A percentile compares a stretch with the other conserved stretches of the same genome.
phyloP scores from a whole-genome alignment of 1,140 invertebrate genomes.

The Brachionus paranguensis region DNA sequence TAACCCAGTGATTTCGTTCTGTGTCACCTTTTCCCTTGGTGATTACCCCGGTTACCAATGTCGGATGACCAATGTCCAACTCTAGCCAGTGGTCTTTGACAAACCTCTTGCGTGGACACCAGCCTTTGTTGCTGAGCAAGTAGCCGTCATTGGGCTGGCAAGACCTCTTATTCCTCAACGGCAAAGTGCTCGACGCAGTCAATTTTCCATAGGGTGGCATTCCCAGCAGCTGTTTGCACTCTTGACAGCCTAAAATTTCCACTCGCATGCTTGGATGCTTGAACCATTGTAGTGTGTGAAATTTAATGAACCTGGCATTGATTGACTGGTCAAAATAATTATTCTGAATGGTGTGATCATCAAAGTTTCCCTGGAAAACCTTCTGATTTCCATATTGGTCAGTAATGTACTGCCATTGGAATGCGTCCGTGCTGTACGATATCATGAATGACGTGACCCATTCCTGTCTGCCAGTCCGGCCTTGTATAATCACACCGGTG shows the following conservation, averaged over 20 bases:
- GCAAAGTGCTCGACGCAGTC: conserved; percentile 55
- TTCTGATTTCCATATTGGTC: conserved; percentile 58
- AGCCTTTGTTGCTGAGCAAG: conserved; percentile 59
- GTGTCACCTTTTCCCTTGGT: conserved; percentile 61
- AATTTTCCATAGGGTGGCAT: conserved; percentile 59
- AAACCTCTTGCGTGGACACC: conserved; percentile 60
- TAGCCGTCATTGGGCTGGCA: conserved; percentile 60
- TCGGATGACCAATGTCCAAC: conserved; percentile 60
- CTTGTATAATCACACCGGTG: conserved; percentile 59
- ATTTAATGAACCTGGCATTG: conserved; percentile 58
- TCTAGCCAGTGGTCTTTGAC: conserved; percentile 61
- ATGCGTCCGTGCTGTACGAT: conserved; percentile 59
- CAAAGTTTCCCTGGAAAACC: conserved; percentile 58
- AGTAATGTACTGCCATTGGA: conserved; percentile 57
- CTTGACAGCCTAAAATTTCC: conserved; percentile 61
- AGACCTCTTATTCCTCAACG: conserved; percentile 55
- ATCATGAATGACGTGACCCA: conserved; percentile 59
- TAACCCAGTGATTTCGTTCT: conserved; percentile 59
- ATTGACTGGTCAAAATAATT: conserved; percentile 58
- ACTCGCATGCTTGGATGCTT: conserved; percentile 59
- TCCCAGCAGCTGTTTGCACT: conserved; percentile 59
- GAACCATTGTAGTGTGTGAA: conserved; percentile 59
- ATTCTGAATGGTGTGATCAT: conserved; percentile 57
- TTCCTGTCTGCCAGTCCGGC: conserved; percentile 57
- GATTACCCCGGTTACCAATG: conserved; percentile 59